phyloP scores from a whole-genome alignment of 2,888 invertebrate species.

The Campopleginae sp. region DNA sequence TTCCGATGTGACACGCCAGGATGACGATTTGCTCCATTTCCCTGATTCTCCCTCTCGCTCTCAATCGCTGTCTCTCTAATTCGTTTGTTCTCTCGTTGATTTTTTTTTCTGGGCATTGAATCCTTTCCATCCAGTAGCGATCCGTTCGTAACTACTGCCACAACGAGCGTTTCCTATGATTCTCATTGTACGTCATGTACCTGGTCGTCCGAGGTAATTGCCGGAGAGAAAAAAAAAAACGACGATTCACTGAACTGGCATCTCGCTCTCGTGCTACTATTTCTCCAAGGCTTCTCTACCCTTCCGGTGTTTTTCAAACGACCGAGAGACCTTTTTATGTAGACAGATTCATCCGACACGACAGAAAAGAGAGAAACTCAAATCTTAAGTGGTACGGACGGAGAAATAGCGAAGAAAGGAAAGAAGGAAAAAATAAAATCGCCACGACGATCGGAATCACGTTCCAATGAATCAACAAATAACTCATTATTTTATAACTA shows the following conservation, averaged over 20 bases:
- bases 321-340: background rate
- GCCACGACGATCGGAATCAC: background rate
- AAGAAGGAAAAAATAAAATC: background rate
- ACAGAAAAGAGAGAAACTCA: background rate
- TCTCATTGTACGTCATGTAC: conserved; percentile 44
- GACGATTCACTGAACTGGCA: conserved; percentile 12
- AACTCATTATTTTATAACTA: background rate
- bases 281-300: conserved; percentile 16
- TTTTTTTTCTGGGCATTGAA: conserved; percentile 41
- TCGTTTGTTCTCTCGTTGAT: conserved; percentile 12
- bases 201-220: conserved; percentile 52
- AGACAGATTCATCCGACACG: background rate
- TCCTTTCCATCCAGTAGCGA: conserved; percentile 41
- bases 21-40: conserved; percentile 59
- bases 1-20: conserved; percentile 54
- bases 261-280: conserved; percentile 20
- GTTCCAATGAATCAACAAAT: background rate
- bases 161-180: conserved; percentile 27
- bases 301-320: background rate
- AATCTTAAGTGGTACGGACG: background rate
- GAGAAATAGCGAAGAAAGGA: background rate
- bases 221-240: conserved; percentile 48
- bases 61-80: conserved; percentile 48
- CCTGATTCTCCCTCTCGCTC: conserved; percentile 9
- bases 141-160: conserved; percentile 40